phyloP scores from a whole-genome alignment of 2,113 vertebrate genomes.

The Cromileptes altivelis region DNA sequence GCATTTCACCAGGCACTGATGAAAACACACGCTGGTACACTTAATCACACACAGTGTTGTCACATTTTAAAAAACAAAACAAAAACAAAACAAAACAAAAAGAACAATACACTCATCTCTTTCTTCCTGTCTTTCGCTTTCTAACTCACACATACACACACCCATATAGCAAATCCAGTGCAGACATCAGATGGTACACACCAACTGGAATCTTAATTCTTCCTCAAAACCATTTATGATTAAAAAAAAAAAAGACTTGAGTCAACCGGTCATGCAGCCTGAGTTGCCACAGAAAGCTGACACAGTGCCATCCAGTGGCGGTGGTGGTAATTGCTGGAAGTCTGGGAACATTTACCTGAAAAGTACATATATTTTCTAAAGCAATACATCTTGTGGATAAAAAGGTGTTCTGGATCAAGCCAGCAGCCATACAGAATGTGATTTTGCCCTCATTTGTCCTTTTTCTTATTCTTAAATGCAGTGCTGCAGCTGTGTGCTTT shows the following conservation, averaged over 20 bases:
- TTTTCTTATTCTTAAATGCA: slow-evolving; percentile 20
- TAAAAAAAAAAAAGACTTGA: neutral
- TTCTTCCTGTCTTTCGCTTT: slow-evolving; percentile 1
- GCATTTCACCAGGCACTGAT: slow-evolving; percentile 73
- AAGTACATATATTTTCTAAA: neutral
- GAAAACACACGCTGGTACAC: slow-evolving; percentile 48
- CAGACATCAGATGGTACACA: slow-evolving; percentile 60
- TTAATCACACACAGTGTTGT: slow-evolving; percentile 59
- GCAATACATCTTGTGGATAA: neutral
- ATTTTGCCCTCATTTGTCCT: neutral
- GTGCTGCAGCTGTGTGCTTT: neutral
- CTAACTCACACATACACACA: slow-evolving; percentile 18
- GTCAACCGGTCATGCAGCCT: slow-evolving; percentile 35
- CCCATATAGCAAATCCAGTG: slow-evolving; percentile 38
- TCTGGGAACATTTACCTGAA: neutral
- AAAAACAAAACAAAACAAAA: neutral
- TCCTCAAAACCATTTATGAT: slow-evolving; percentile 64
- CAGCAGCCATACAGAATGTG: neutral
- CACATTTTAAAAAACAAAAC: slow-evolving; percentile 24
- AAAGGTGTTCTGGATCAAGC: neutral
- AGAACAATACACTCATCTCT: slow-evolving; percentile 13
- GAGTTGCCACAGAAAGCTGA: slow-evolving; percentile 60
- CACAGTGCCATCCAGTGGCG: slow-evolving; percentile 84
- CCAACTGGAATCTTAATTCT: slow-evolving; percentile 73
- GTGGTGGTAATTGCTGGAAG: neutral